Percentiles rank a stretch among this genome's conserved stretches.
Conservation (phyloP, 2,888 invertebrate genomes). For the Hofmannophila pseudospretella region DNA sequence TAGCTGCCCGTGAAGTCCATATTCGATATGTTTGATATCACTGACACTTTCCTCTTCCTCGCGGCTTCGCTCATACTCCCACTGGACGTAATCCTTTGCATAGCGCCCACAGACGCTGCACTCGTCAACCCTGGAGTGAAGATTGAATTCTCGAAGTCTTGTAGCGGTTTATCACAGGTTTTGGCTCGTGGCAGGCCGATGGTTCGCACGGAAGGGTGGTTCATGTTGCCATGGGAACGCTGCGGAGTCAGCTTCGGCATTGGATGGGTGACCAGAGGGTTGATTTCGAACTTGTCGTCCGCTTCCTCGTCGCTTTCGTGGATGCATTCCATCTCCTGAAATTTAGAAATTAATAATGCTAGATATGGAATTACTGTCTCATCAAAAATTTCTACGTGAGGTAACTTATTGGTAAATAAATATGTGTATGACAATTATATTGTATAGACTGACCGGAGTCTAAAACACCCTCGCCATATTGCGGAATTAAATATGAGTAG, state of each 20-base stretch:
- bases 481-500: no score
- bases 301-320: slow-evolving; percentile 81
- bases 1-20: slow-evolving; percentile 87
- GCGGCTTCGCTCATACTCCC: slow-evolving; percentile 73
- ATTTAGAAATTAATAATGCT: slow-evolving; percentile 13
- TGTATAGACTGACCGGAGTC: no score
- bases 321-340: slow-evolving; percentile 83
- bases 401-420: no score
- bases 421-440: no score
- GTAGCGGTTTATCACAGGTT: slow-evolving; percentile 68
- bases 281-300: slow-evolving; percentile 76
- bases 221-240: slow-evolving; percentile 59
- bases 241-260: slow-evolving; percentile 58
- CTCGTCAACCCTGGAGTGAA: slow-evolving; percentile 51
- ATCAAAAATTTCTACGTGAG: no score
- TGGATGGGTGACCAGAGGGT: slow-evolving; percentile 56
- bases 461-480: no score
- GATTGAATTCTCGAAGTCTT: slow-evolving; percentile 55
- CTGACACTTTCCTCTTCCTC: slow-evolving; percentile 79
- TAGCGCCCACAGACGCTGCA: slow-evolving; percentile 65
- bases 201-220: slow-evolving; percentile 65
- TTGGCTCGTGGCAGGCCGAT: slow-evolving; percentile 64
- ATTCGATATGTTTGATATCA: slow-evolving; percentile 84
- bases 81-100: slow-evolving; percentile 68
- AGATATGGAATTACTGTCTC: not conserved